Evolutionary conservation across 2,797 vertebrate genomes (phyloP).

Genomic region (Enteromius argenteus): DNA sequence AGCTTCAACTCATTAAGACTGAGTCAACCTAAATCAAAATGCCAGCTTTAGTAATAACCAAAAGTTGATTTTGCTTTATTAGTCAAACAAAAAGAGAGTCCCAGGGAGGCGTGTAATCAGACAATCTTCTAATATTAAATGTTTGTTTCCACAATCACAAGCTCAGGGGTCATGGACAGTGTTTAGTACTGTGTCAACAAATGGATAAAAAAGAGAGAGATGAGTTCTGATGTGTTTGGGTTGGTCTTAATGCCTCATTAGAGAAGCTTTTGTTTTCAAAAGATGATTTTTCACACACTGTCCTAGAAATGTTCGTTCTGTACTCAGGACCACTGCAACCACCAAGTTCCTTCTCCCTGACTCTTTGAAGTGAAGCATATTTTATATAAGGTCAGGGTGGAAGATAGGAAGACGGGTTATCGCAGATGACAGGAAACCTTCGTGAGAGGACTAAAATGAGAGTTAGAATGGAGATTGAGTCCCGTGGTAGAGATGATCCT

Average conservation of each 20-base stretch:
- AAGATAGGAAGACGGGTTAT: conserved; percentile 21
- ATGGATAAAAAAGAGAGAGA: neutral
- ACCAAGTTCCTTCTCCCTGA: neutral
- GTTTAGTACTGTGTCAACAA: conserved; percentile 4
- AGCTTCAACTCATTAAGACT: conserved; percentile 1
- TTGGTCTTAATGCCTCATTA: conserved; percentile 18
- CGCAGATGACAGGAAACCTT: conserved; percentile 35
- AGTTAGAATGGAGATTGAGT: conserved; percentile 14
- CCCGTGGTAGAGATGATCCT: conserved; percentile 45
- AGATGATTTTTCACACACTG: conserved; percentile 26
- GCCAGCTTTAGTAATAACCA: neutral
- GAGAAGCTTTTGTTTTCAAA: conserved; percentile 26
- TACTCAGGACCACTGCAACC: neutral
- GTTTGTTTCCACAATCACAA: conserved; percentile 34
- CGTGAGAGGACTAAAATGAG: conserved; percentile 8
- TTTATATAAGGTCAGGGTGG: conserved; percentile 11
- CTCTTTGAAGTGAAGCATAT: conserved; percentile 50
- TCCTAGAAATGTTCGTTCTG: conserved; percentile 18
- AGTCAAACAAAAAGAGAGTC: neutral
- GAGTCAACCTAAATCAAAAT: conserved; percentile 2
- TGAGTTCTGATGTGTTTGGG: conserved; percentile 3
- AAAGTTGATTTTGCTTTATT: conserved; percentile 30
- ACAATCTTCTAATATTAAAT: conserved; percentile 35
- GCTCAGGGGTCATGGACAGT: conserved; percentile 7
- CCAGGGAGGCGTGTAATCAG: conserved; percentile 15